These are phyloP conservation scores for Macrosteles quadrilineatus DNA, from an alignment of 1,140 invertebrate species.

Conservation along the genomic window DNA sequence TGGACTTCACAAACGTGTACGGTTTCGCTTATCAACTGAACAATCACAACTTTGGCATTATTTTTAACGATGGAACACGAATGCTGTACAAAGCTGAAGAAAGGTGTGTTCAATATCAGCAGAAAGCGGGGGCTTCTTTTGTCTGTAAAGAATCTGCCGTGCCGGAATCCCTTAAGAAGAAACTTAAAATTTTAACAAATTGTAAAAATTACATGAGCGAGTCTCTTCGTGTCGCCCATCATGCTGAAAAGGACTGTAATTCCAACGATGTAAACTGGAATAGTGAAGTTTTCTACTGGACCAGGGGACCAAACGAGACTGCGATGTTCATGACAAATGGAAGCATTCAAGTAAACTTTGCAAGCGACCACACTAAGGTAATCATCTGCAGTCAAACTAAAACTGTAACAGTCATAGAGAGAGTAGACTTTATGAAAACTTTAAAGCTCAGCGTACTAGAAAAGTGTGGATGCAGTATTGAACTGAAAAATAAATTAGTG, in stretches of 20 bases:
- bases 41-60: slow-evolving; percentile 66
- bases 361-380: slow-evolving; percentile 26
- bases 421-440: slow-evolving; percentile 13
- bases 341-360: slow-evolving; percentile 32
- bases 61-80: slow-evolving; percentile 69
- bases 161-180: slow-evolving; percentile 1
- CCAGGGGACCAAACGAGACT: background rate
- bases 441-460: slow-evolving; percentile 21
- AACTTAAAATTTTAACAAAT: background rate
- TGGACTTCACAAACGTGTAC: slow-evolving; percentile 76
- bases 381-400: slow-evolving; percentile 26
- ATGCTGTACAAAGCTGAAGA: slow-evolving; percentile 46
- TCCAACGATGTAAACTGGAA: background rate
- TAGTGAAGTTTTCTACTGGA: slow-evolving; percentile 6
- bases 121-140: background rate
- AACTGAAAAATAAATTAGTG: slow-evolving; percentile 7
- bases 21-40: slow-evolving; percentile 72
- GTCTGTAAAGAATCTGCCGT: slow-evolving; percentile 5
- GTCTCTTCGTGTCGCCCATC: background rate
- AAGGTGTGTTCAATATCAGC: background rate
- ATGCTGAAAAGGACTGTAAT: background rate
- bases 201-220: slow-evolving; percentile 18
- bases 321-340: slow-evolving; percentile 28
- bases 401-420: slow-evolving; percentile 28
- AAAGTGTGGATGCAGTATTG: slow-evolving; percentile 27